Conservation (phyloP, 2,888 invertebrate genomes). For the Holacanthella duospinosa region DNA sequence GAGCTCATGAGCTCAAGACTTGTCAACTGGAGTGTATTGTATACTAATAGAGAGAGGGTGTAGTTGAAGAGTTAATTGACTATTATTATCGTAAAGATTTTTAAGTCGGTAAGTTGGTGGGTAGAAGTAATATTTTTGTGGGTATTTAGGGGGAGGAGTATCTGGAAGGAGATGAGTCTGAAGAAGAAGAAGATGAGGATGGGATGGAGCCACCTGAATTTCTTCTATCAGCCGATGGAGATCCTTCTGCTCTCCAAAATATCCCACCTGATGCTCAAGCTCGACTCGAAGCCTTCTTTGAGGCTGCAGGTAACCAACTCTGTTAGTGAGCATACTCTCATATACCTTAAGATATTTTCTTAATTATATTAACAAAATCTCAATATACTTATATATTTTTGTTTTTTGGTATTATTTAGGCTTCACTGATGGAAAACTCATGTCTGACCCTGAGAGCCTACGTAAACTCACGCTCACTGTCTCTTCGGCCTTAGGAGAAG, state of each 20-base stretch:
- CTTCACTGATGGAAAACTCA: conserved; percentile 61
- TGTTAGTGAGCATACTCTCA: neutral
- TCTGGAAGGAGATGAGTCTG: conserved; percentile 34
- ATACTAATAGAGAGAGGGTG: too few relatives aligned
- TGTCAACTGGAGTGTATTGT: too few relatives aligned
- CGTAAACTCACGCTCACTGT: conserved; percentile 76
- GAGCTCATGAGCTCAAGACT: neutral
- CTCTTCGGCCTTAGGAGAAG: conserved; percentile 91
- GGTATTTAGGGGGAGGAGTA: conserved; percentile 29
- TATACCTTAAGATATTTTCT: neutral
- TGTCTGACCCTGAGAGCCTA: conserved; percentile 79
- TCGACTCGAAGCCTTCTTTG: conserved; percentile 79
- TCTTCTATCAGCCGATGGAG: conserved; percentile 34
- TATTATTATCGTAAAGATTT: too few relatives aligned
- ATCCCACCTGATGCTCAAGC: conserved; percentile 71
- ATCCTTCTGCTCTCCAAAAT: conserved; percentile 38
- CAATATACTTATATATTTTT: neutral
- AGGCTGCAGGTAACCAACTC: conserved; percentile 64
- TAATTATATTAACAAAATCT: too few relatives aligned
- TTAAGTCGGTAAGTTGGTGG: neutral
- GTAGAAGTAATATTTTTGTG: neutral
- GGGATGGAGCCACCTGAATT: conserved; percentile 35
- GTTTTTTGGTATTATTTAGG: conserved; percentile 14
- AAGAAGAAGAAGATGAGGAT: conserved; percentile 36
- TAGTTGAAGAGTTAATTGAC: too few relatives aligned